A percentile compares a stretch with the other conserved stretches of the same genome.
These are phyloP conservation scores for Phymastichus coffea DNA, from an alignment of 1,140 invertebrate species.

Conservation along the genomic window DNA sequence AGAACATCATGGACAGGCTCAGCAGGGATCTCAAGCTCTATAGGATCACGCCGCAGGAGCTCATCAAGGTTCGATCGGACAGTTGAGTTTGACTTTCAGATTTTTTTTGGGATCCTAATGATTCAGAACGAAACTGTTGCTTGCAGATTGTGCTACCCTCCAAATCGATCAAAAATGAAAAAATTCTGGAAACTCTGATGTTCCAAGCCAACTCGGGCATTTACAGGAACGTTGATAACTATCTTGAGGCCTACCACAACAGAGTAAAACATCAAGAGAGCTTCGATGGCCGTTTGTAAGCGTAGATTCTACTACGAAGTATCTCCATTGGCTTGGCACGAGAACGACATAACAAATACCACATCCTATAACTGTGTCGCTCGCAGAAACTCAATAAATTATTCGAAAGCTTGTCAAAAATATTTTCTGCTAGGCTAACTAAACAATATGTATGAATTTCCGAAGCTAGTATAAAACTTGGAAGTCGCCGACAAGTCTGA, in stretches of 20 bases:
- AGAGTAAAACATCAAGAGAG: slow-evolving; percentile 80
- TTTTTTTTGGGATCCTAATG: neutral
- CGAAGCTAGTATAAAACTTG: neutral
- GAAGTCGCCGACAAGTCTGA: slow-evolving; percentile 20
- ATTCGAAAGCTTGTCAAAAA: neutral
- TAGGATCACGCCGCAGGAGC: slow-evolving; percentile 87
- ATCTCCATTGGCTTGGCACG: neutral
- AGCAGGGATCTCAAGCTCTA: slow-evolving; percentile 86
- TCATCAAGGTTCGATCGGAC: slow-evolving; percentile 74
- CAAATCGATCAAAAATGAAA: slow-evolving; percentile 90
- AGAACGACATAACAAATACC: neutral
- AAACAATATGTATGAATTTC: neutral
- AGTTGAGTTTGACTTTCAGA: neutral
- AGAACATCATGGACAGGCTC: slow-evolving; percentile 88
- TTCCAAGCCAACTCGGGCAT: slow-evolving; percentile 91
- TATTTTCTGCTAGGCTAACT: slow-evolving; percentile 2
- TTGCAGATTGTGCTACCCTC: slow-evolving; percentile 83
- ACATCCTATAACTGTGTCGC: neutral
- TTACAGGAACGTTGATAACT: slow-evolving; percentile 86
- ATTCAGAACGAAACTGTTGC: slow-evolving; percentile 1
- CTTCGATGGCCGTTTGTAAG: slow-evolving; percentile 49
- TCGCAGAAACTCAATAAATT: slow-evolving; percentile 7
- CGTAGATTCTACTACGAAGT: neutral
- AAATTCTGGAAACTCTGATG: slow-evolving; percentile 90
- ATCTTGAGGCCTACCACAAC: slow-evolving; percentile 83